Evolutionary conservation across 2,797 vertebrate species (phyloP), one percentile per base, ranked within the genome.

Genomic region (Pangasius macronema): DNA sequence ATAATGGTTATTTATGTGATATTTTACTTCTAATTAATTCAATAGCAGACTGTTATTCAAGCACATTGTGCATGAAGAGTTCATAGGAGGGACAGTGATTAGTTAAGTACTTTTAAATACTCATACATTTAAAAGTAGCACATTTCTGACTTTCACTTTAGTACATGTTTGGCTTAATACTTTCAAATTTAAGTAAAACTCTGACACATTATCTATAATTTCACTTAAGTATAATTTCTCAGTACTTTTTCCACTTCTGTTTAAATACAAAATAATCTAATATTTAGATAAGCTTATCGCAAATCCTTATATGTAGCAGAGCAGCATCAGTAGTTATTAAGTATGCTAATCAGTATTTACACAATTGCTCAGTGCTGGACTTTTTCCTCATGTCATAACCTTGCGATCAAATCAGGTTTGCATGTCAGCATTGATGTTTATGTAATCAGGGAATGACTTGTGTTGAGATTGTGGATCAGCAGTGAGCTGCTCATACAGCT

Each of bases 321-420:
- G 30, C 63, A 67, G 73, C 20, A 49, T 70, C 36, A 36, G 53
- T 65, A 72, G 53, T 46, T 67, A 30, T 49, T 6, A 16, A 24
- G 24, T 33, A n/a, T 24, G 75, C 65, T 83, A 73, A 82, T 61
- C 27, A 24, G 5, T 83, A 59, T 68, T 83, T 73, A 51, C 51
- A 61, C 30, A n/a, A 20, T 30, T 83, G 76, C 76, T 81, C 86
- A 18, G 16, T 30, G n/a, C n/a, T 80, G 9, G n/a, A 39, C 33
- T 81, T 77, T 65, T 53, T 16, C 30, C 33, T 79, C 36, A 8
- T 88, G 57, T 55, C n/a, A 42, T 30, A 20, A 42, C 61, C 33
- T 81, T 59, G 61, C 85, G 65, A 55, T 79, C 55, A 42, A 81
- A 73, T 88, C 76, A 63, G 77, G 36, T 75, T 46, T 82, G 87